These are phyloP conservation scores for Choloepus hoffmanni DNA, from an alignment of 2,113 vertebrate species.

Conservation along the genomic window DNA sequence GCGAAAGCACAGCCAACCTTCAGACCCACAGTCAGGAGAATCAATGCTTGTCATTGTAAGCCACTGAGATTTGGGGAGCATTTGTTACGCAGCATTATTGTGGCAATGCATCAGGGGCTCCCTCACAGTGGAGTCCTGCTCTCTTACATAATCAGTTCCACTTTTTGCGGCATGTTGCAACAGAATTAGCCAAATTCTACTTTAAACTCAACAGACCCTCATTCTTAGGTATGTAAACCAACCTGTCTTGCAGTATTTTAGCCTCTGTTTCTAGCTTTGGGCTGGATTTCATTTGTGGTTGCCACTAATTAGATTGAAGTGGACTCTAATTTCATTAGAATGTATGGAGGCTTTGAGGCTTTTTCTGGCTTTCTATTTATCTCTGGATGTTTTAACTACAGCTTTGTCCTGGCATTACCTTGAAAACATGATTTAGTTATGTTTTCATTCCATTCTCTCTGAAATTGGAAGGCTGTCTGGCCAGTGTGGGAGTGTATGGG, in stretches of 20 bases:
- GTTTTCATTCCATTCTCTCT: not conserved
- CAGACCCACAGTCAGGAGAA: not conserved
- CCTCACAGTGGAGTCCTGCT: not conserved
- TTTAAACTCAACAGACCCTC: not conserved
- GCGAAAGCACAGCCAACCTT: not conserved
- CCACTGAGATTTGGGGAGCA: not conserved
- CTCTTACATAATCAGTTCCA: not conserved
- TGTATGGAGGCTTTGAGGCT: not conserved
- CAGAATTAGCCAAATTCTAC: not conserved
- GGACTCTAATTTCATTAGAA: not conserved
- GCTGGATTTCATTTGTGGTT: not conserved
- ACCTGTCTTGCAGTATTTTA: not conserved
- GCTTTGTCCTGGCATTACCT: not conserved
- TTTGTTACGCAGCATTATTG: not conserved
- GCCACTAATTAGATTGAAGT: not conserved
- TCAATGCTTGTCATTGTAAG: not conserved
- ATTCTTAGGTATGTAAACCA: not conserved
- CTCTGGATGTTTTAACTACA: not conserved
- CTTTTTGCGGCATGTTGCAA: not conserved
- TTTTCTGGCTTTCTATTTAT: constrained; percentile 17
- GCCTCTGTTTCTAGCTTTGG: not conserved
- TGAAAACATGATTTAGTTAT: not conserved
- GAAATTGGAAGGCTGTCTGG: not conserved
- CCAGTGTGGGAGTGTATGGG: not conserved
- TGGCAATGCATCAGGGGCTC: not conserved